These are phyloP conservation scores for Aspidapion aeneum DNA, from an alignment of 2,888 invertebrate species.

Conservation along the genomic window DNA sequence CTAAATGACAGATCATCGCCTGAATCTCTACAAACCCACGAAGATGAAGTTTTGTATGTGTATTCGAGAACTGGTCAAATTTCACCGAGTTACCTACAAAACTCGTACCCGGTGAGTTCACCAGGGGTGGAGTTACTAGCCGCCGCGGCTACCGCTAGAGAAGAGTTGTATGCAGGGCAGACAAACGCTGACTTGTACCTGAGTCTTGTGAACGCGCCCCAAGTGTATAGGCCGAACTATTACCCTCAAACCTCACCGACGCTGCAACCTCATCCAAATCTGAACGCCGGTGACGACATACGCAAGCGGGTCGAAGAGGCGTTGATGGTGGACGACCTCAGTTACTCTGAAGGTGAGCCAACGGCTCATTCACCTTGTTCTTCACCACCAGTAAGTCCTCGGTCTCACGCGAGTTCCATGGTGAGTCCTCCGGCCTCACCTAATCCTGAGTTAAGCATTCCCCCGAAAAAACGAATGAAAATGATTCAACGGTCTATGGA, in stretches of 20 bases:
- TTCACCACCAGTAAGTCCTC: slow-evolving; percentile 55
- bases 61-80: slow-evolving; percentile 36
- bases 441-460: slow-evolving; percentile 62
- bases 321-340: slow-evolving; percentile 53
- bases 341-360: slow-evolving; percentile 17
- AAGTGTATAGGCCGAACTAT: slow-evolving; percentile 9
- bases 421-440: slow-evolving; percentile 41
- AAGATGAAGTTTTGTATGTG: slow-evolving; percentile 33
- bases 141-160: slow-evolving; percentile 49
- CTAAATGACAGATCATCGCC: no score
- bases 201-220: slow-evolving; percentile 36
- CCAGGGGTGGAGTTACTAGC: slow-evolving; percentile 45
- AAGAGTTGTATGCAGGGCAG: slow-evolving; percentile 35
- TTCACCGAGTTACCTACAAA: slow-evolving; percentile 32
- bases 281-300: slow-evolving; percentile 54
- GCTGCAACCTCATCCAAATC: slow-evolving; percentile 39
- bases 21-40: slow-evolving; percentile 10
- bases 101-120: slow-evolving; percentile 30
- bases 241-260: slow-evolving; percentile 27
- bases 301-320: slow-evolving; percentile 62
- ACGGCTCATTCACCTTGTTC: slow-evolving; percentile 56
- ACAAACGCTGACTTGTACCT: slow-evolving; percentile 38
- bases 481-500: slow-evolving; percentile 70
- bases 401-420: slow-evolving; percentile 37
- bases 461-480: slow-evolving; percentile 74